phyloP scores from a whole-genome alignment of 2,797 vertebrate species.

The Bufotes viridis region DNA sequence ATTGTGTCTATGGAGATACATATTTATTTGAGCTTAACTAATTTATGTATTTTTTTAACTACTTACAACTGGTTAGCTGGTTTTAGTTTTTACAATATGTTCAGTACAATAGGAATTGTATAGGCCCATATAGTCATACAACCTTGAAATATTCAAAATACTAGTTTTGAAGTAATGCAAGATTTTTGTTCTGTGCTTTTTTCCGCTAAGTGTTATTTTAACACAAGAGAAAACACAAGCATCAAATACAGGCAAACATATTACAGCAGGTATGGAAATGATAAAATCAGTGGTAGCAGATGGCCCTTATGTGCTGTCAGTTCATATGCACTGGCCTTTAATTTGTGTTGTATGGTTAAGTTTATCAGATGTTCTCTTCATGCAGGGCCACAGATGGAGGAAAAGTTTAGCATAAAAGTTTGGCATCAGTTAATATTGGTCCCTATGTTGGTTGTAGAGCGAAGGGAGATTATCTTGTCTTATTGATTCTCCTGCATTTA shows the following conservation, averaged over 20 bases:
- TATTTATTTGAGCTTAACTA: too few species aligned
- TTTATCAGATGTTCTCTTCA: constrained; percentile 37
- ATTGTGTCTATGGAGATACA: too few species aligned
- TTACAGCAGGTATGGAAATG: constrained; percentile 44
- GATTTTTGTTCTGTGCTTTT: background rate
- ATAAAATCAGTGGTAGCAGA: constrained; percentile 34
- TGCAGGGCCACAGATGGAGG: constrained; percentile 47
- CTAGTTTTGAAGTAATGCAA: background rate
- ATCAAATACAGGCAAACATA: background rate
- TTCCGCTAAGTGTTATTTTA: background rate
- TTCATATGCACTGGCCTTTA: constrained; percentile 41
- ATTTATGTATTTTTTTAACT: too few species aligned
- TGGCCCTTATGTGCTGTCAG: constrained; percentile 45
- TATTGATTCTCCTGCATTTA: constrained; percentile 30
- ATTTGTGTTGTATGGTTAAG: constrained; percentile 49
- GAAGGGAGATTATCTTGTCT: constrained; percentile 18
- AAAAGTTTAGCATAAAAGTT: constrained; percentile 45
- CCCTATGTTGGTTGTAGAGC: constrained; percentile 4
- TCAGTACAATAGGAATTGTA: background rate
- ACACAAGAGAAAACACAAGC: background rate
- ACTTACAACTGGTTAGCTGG: background rate
- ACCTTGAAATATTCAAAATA: background rate
- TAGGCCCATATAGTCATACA: background rate
- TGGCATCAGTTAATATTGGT: constrained; percentile 28
- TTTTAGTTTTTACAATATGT: background rate